Evolutionary conservation across 1,140 invertebrate genomes (phyloP), one percentile per base, ranked within the genome.

Genomic region (Contarinia nasturtii): DNA sequence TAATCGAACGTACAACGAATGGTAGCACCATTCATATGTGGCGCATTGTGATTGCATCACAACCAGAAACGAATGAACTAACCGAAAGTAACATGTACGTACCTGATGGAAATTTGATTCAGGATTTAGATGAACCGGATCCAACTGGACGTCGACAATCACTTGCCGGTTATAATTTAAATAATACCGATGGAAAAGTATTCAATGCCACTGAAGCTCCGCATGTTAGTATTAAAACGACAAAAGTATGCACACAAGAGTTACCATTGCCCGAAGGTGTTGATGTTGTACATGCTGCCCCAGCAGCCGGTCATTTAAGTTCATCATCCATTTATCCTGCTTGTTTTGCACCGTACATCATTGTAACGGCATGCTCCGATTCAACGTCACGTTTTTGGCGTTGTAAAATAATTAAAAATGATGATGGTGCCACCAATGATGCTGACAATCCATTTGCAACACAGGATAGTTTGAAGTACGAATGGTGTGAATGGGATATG

Each of bases 241-340:
- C 71, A 2, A 82, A 80, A 66, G 78, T 87, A 7, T 90, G 84
- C 60, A 81, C 81, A 11, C 85, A 92, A 64, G 76, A 82, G 44
- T 67, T 96, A 36, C 79, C 84, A 0, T 63, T 96, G 18, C 90
- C 90, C 0, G 79, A 86, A 49, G 87, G 84, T 27, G 89, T 96
- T 12, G 85, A 91, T 61, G 82, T 95, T 4, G 79, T 92, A 46
- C 85, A 90, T 64, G 91, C 90, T 1, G 78, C 86, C 0, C 87
- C 91, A 5, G 87, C 93, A 1, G 93, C 92, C 4, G 93, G 94
- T 2, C 93, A 98, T 67, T 68, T 97, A 19, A 93, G 91, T 60
- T 96, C 92, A n/a, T 90, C 93, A 1, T 94, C 90, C 33, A 94
- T 98, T 56, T 98, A 98, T 68, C 92, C 94, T 17, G 92, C 92